Evolutionary conservation across 92 coral and sea anemone genomes (phyloP).

Genomic region (Siderastrea siderea): DNA sequence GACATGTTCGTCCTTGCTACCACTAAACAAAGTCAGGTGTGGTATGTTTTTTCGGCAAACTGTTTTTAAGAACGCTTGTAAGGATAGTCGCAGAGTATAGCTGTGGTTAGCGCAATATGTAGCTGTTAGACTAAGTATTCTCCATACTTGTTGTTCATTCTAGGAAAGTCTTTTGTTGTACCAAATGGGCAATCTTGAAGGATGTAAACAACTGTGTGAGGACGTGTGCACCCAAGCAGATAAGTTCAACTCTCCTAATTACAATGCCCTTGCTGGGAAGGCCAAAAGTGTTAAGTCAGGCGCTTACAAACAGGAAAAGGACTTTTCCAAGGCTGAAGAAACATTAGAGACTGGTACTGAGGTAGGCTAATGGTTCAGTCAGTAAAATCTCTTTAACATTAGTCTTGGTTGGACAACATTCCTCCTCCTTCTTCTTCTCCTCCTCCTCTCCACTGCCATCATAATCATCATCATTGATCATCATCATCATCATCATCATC

Average conservation of each 20-base stretch:
- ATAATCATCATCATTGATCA: no score
- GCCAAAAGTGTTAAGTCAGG: constrained; percentile 20
- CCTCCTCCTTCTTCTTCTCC: no score
- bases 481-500: no score
- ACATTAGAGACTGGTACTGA: constrained; percentile 21
- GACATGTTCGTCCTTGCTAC: no score
- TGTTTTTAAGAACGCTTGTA: no score
- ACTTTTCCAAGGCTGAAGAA: constrained; percentile 33
- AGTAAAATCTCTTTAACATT: no score
- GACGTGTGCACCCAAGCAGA: constrained; percentile 15
- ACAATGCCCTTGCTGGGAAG: constrained; percentile 27
- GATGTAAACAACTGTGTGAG: constrained; percentile 9
- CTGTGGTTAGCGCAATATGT: no score
- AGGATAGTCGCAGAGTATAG: no score
- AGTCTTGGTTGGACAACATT: no score
- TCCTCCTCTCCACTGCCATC: no score
- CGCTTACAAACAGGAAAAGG: constrained; percentile 41
- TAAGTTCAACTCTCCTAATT: constrained; percentile 31
- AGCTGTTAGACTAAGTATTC: background rate
- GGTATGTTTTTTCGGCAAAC: no score
- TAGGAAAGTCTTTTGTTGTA: constrained; percentile 38
- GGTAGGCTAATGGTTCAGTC: background rate
- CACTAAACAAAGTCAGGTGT: no score
- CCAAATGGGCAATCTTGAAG: constrained; percentile 43
- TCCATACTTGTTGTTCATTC: background rate